phyloP scores from a whole-genome alignment of 2,113 vertebrate species.

The Polypterus bichir region DNA sequence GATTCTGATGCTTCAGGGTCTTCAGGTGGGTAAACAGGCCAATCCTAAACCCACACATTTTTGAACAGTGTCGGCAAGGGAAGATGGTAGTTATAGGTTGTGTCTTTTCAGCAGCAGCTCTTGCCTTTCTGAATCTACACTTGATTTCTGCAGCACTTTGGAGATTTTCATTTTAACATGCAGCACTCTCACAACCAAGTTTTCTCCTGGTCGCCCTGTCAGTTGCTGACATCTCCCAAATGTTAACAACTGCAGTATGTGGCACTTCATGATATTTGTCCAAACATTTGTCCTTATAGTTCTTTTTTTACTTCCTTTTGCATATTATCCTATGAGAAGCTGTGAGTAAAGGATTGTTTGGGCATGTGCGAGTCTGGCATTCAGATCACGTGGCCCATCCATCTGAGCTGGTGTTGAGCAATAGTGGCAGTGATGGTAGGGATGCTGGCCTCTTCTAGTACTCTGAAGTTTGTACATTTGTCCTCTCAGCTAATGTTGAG shows the following conservation, averaged over 20 bases:
- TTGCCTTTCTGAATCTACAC: no score
- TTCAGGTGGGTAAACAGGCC: no score
- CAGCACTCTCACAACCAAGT: no score
- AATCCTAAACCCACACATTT: no score
- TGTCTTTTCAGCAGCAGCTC: no score
- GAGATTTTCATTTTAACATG: no score
- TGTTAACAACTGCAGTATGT: neutral
- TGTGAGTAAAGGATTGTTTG: constrained; percentile 11
- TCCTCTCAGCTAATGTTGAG: constrained; percentile 11
- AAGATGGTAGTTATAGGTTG: no score
- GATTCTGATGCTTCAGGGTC: no score
- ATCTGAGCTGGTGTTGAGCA: constrained; percentile 9
- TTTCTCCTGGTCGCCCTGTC: no score
- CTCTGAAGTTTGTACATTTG: constrained; percentile 8
- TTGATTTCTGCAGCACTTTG: no score
- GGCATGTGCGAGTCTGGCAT: constrained; percentile 9
- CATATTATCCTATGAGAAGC: neutral
- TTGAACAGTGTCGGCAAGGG: no score
- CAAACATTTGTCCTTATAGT: neutral
- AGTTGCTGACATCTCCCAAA: no score
- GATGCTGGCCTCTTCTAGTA: constrained; percentile 6
- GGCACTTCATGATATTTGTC: constrained; percentile 1
- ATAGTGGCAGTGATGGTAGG: constrained; percentile 8
- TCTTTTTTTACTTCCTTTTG: constrained; percentile 1
- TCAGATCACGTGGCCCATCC: constrained; percentile 9